These are phyloP conservation scores for Danio kyathit DNA, from an alignment of 2,797 vertebrate species.

Conservation along the genomic window DNA sequence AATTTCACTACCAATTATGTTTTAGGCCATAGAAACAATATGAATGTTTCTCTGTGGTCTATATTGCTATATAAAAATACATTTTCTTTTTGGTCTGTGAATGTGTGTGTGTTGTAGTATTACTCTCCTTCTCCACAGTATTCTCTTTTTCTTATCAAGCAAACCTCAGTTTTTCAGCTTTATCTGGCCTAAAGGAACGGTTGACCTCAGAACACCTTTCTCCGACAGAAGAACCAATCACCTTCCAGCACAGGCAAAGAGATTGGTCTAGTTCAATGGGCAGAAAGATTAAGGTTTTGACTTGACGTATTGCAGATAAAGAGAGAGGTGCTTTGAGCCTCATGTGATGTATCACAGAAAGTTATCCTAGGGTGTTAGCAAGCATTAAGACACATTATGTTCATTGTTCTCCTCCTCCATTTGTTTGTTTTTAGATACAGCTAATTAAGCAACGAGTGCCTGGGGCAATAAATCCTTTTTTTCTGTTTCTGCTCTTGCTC, in stretches of 20 bases:
- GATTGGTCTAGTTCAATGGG: constrained; percentile 44
- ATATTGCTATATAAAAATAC: background rate
- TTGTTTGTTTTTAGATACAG: constrained; percentile 64
- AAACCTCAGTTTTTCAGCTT: constrained; percentile 16
- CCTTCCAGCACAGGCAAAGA: constrained; percentile 31
- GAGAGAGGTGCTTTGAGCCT: constrained; percentile 44
- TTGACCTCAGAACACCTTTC: constrained; percentile 47
- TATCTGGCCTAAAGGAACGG: constrained; percentile 41
- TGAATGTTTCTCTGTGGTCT: background rate
- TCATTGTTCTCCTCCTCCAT: constrained; percentile 60
- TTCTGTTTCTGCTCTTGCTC: background rate
- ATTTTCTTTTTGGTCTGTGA: background rate
- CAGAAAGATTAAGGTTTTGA: constrained; percentile 46
- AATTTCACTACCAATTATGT: too few relatives aligned
- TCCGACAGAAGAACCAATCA: constrained; percentile 46
- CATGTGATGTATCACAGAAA: constrained; percentile 60
- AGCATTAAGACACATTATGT: constrained; percentile 60
- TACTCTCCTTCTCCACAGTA: background rate
- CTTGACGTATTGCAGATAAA: constrained; percentile 42
- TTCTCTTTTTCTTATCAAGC: constrained; percentile 28
- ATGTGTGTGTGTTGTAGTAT: background rate
- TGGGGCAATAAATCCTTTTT: constrained; percentile 54
- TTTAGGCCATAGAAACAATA: background rate
- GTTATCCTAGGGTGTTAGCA: constrained; percentile 58
- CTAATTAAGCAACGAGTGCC: constrained; percentile 55